Evolutionary conservation across 53 echinoderm and acorn worm genomes (phyloP).

Genomic region (Zoroaster sp.): DNA sequence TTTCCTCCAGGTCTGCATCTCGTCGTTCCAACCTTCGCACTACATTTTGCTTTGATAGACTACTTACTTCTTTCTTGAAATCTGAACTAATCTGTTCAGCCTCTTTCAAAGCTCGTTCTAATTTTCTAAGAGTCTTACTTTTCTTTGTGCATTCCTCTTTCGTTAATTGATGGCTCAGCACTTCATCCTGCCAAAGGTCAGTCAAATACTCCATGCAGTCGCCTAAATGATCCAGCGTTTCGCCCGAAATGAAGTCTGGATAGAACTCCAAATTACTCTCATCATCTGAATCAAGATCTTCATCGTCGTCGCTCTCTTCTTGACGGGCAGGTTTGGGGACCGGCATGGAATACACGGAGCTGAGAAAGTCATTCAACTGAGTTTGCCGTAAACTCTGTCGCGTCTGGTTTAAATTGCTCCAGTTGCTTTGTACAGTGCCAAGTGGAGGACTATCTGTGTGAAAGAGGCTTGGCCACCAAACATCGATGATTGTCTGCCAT

Average conservation of each 20-base stretch:
- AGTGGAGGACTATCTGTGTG: not conserved
- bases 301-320: not conserved
- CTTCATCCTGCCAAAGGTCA: slow-evolving; percentile 46
- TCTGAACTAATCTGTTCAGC: not conserved
- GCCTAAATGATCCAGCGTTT: slow-evolving; percentile 6
- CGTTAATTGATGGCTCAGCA: not conserved
- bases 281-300: not conserved
- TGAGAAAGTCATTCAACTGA: not conserved
- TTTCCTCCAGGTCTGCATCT: slow-evolving; percentile 5
- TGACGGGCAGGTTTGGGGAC: not conserved
- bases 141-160: not conserved
- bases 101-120: not conserved
- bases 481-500: not conserved
- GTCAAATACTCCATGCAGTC: slow-evolving; percentile 46
- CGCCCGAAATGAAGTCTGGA: slow-evolving; percentile 12
- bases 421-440: slow-evolving; percentile 17
- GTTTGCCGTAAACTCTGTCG: not conserved
- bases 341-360: not conserved
- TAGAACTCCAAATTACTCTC: slow-evolving; percentile 11
- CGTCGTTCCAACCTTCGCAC: slow-evolving; percentile 5
- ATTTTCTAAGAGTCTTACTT: too few relatives aligned
- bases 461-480: not conserved
- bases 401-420: not conserved
- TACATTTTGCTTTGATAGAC: not conserved
- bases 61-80: not conserved